These are phyloP conservation scores for Zosterops borbonicus DNA, from an alignment of 2,113 vertebrate genomes.

Conservation along the genomic window DNA sequence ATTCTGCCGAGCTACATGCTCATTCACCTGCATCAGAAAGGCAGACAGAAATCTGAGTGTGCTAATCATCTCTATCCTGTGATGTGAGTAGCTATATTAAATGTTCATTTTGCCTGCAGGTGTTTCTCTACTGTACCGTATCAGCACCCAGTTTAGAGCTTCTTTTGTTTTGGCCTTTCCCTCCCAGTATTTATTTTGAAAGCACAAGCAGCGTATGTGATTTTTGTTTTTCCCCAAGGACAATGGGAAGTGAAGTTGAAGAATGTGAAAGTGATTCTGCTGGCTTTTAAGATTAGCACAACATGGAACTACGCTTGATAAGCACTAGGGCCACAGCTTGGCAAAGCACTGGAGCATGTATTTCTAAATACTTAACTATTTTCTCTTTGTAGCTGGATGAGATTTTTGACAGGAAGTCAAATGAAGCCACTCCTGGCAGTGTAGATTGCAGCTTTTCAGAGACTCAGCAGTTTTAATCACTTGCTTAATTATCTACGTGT, in stretches of 20 bases:
- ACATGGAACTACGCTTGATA: background rate
- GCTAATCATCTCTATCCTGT: constrained; percentile 49
- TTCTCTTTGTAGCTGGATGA: constrained; percentile 22
- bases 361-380: constrained; percentile 20
- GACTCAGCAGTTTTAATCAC: constrained; percentile 44
- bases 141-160: background rate
- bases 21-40: constrained; percentile 52
- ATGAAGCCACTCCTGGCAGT: background rate
- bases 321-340: background rate
- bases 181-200: background rate
- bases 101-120: constrained; percentile 50
- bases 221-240: background rate
- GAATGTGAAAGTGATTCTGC: background rate
- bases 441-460: constrained; percentile 48
- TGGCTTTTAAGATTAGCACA: constrained; percentile 32
- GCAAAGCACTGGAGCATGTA: constrained; percentile 15
- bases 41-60: constrained; percentile 47
- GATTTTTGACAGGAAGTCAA: constrained; percentile 48
- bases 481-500: constrained; percentile 25
- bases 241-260: background rate
- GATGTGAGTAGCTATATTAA: constrained; percentile 34
- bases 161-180: background rate
- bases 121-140: background rate
- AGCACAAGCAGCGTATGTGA: background rate
- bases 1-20: constrained; percentile 38